phyloP scores from a whole-genome alignment of 2,113 vertebrate species.

The Alectura lathami region DNA sequence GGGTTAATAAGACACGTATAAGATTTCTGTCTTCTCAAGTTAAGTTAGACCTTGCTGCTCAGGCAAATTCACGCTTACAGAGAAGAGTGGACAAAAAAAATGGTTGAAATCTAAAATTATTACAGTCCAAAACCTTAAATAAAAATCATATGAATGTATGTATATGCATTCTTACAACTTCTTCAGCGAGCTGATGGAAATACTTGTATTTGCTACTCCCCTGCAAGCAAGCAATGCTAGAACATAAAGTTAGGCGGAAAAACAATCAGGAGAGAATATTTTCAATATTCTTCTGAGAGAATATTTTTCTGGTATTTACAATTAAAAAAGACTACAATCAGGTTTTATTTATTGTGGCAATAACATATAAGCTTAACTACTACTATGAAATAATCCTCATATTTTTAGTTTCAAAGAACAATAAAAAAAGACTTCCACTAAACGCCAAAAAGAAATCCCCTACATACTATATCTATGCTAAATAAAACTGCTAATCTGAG shows the following conservation, averaged over 20 bases:
- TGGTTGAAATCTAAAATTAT: background rate
- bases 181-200: background rate
- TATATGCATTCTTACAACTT: background rate
- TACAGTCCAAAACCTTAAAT: background rate
- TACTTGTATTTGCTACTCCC: background rate
- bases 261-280: background rate
- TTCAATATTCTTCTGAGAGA: too few species aligned
- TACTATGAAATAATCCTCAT: conserved; percentile 31
- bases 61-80: background rate
- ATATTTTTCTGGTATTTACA: conserved; percentile 18
- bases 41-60: background rate
- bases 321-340: background rate
- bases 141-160: background rate
- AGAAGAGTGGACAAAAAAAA: background rate
- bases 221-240: background rate
- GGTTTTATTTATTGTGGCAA: background rate
- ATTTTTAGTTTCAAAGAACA: conserved; percentile 36
- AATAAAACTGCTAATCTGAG: conserved; percentile 41
- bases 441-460: conserved; percentile 9
- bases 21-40: background rate
- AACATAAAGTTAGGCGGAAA: background rate
- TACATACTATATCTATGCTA: background rate
- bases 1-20: background rate
- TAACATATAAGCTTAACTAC: conserved; percentile 4
- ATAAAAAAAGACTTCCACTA: background rate